Conservation (phyloP, 2,113 vertebrate species). For the Tylochromis polylepis region DNA sequence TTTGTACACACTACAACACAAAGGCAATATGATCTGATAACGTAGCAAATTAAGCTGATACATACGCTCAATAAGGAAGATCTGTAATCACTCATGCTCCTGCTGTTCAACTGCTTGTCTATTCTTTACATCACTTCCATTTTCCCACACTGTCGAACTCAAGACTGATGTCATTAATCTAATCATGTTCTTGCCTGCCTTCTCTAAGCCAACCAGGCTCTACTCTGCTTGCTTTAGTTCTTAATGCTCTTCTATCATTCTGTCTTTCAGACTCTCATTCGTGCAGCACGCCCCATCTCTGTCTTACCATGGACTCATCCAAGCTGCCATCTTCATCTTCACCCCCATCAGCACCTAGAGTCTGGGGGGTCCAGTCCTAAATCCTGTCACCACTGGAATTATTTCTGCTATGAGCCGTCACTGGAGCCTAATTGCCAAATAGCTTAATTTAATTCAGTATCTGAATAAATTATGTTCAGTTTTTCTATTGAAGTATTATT, state of each 20-base stretch:
- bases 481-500: not conserved
- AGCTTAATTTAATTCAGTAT: not conserved
- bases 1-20: no score
- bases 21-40: no score
- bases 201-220: rapidly evolving
- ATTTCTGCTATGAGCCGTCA: rapidly evolving
- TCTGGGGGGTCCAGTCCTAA: not conserved
- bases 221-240: not conserved
- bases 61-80: no score
- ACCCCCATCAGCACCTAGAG: not conserved
- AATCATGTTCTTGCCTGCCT: not conserved
- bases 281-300: not conserved
- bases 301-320: not conserved
- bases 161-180: not conserved
- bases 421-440: not conserved
- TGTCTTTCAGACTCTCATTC: rapidly evolving
- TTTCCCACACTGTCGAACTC: not conserved
- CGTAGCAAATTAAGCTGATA: no score
- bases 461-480: not conserved
- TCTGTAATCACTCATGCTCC: no score
- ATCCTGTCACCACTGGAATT: not conserved
- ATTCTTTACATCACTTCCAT: no score
- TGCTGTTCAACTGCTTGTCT: no score
- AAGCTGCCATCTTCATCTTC: not conserved
- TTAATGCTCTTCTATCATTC: rapidly evolving